Base-by-base conservation (phyloP, 2,113 vertebrate species). In the crab-eating macaque (Macaca fascicularis) region DNA sequence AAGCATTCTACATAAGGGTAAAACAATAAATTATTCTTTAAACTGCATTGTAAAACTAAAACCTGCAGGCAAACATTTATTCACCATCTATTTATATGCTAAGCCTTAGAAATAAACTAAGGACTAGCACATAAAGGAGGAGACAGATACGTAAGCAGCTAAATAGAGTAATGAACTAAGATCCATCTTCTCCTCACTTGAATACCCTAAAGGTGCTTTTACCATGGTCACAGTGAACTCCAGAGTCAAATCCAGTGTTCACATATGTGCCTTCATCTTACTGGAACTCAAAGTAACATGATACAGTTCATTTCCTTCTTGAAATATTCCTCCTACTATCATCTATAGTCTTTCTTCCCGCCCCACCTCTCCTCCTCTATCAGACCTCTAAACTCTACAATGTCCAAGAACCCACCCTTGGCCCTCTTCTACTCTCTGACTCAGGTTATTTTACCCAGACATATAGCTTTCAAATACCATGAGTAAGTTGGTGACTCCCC, bases 31-130 rank as follows among this genome's bases (percentile, higher is more conserved):
- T 5, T 35, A 69, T 35, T 94, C 79, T 83, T 88, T 80, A 81
- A 95, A 90, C 67, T 38, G 35, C 12, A 70, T 0, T n/a, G 7
- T 75, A 50, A 83, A 96, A 91, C 55, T 78, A 43, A 96, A 96
- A 79, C 27, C 75, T 57, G 6, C 35, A 82, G 50, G n/a, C 79
- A 70, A 81, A 87, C 70, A 55, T 48, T 78, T 38, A 78, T 52
- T 79, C 79, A 82, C 40, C 87, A 90, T 64, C 25, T 59, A 81
- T 7, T 10, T 50, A 82, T 2, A 70, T 40, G 52, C 52, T 75
- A 70, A 90, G 10, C 35, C 38, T 55, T 32, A 93, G 8, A 80
- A 93, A 59, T 57, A 92, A 90, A 88, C 20, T 61, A 81, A 43
- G n/a, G 57, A 57, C 50, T 43, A 45, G 59, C 25, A 76, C 20